Conservation (phyloP, 2,888 invertebrate species). For the Steromphala cineraria region DNA sequence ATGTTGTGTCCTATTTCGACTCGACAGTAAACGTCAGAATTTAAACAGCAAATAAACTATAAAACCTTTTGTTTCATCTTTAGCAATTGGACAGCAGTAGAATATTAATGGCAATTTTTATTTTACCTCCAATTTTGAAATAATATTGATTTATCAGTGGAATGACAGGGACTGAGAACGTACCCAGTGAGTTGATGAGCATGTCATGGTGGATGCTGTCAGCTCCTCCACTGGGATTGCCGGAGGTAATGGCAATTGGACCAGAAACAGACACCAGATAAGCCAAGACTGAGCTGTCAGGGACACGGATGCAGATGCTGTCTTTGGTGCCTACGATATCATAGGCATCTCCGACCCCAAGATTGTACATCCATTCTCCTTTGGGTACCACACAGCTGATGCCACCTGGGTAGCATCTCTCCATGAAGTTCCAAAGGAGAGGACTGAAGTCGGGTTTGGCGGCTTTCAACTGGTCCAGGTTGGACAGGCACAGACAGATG, state of each 20-base stretch:
- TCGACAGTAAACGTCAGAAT: too few species aligned
- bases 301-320: slow-evolving; percentile 55
- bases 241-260: slow-evolving; percentile 57
- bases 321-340: slow-evolving; percentile 47
- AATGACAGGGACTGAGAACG: slow-evolving; percentile 2
- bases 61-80: too few species aligned
- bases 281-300: slow-evolving; percentile 53
- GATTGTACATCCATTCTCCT: slow-evolving; percentile 49
- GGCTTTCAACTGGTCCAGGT: slow-evolving; percentile 49
- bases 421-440: slow-evolving; percentile 55
- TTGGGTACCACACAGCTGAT: slow-evolving; percentile 59
- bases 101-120: too few species aligned
- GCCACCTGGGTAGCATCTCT: slow-evolving; percentile 53
- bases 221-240: slow-evolving; percentile 56
- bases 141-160: too few species aligned
- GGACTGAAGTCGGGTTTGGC: slow-evolving; percentile 50
- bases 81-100: too few species aligned
- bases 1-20: too few species aligned
- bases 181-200: slow-evolving; percentile 54
- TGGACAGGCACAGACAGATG: slow-evolving; percentile 56
- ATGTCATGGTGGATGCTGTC: slow-evolving; percentile 59
- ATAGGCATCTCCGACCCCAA: slow-evolving; percentile 44
- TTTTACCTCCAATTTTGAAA: too few species aligned
- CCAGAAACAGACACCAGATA: slow-evolving; percentile 53
- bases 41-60: too few species aligned